Conservation (phyloP, 2,888 invertebrate genomes). For the Meghimatium bilineatum region DNA sequence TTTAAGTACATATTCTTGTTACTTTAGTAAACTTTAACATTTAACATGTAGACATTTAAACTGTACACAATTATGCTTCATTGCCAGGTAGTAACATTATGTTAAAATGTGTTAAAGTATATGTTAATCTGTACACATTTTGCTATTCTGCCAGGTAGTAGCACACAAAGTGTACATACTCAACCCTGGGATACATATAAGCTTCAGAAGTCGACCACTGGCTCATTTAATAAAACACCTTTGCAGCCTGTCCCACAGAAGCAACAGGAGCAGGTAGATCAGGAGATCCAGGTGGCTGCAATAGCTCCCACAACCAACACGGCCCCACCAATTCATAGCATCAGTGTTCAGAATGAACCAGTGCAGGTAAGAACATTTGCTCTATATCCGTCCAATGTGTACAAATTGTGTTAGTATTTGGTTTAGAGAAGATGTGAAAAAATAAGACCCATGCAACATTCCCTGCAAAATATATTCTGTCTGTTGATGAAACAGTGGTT, state of each 20-base stretch:
- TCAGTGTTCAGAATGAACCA: constrained; percentile 47
- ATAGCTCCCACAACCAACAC: constrained; percentile 25
- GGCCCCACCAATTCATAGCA: constrained; percentile 40
- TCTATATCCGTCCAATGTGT: not conserved
- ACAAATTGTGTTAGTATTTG: not conserved
- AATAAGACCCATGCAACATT: too few species aligned
- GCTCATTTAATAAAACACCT: constrained; percentile 12
- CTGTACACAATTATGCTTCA: too few species aligned
- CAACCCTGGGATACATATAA: constrained; percentile 24
- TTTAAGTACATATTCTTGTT: too few species aligned
- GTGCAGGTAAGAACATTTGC: constrained; percentile 26
- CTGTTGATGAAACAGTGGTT: too few species aligned
- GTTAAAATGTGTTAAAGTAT: too few species aligned
- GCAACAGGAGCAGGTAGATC: constrained; percentile 22
- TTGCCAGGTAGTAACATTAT: too few species aligned
- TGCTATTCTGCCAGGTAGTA: constrained; percentile 3
- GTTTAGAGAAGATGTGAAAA: not conserved
- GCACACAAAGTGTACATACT: not conserved
- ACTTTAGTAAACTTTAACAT: too few species aligned
- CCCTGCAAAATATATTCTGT: too few species aligned
- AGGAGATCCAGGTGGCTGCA: constrained; percentile 35
- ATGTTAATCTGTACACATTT: too few species aligned
- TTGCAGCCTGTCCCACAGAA: constrained; percentile 34
- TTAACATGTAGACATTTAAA: too few species aligned
- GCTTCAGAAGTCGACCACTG: constrained; percentile 43